Evolutionary conservation across 2,113 vertebrate species (phyloP).

Genomic region (Anarhynchus alexandrinus): DNA sequence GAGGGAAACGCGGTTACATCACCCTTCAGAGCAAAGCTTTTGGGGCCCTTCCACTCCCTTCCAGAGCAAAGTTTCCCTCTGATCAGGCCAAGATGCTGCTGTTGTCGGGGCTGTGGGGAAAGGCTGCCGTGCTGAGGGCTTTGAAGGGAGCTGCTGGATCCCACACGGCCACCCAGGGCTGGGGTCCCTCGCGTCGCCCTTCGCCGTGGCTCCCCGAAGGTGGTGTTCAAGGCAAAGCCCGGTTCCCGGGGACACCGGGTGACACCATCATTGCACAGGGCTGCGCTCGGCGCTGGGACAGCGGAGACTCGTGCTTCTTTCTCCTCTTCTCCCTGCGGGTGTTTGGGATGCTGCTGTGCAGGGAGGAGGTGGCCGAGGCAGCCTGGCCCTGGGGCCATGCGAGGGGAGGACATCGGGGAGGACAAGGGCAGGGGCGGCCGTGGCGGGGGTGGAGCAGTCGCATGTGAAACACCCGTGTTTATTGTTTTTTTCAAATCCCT

Average conservation of each 20-base stretch:
- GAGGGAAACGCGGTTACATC: not conserved
- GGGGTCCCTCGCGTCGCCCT: not conserved
- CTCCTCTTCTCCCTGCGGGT: not conserved
- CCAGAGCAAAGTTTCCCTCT: not conserved
- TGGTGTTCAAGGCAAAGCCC: not conserved
- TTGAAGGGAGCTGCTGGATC: not conserved
- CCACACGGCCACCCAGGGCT: not conserved
- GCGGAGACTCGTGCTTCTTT: not conserved
- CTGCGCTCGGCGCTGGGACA: fast-evolving
- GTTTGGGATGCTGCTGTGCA: not conserved
- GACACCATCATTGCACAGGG: not conserved
- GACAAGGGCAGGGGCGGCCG: not conserved
- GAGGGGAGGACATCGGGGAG: fast-evolving
- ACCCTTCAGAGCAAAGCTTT: not conserved
- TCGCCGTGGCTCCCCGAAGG: fast-evolving
- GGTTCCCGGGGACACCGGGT: not conserved
- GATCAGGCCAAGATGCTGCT: not conserved
- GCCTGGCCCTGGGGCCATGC: not conserved
- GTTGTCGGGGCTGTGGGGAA: not conserved
- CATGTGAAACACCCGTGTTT: not conserved
- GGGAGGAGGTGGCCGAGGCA: not conserved
- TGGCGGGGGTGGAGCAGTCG: not conserved
- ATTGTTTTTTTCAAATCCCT: not conserved
- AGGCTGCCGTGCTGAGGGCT: not conserved
- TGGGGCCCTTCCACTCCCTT: not conserved